Evolutionary conservation across 2,113 vertebrate species (phyloP), one percentile per base, ranked within the genome.

Genomic region (Eubucco bourcierii): DNA sequence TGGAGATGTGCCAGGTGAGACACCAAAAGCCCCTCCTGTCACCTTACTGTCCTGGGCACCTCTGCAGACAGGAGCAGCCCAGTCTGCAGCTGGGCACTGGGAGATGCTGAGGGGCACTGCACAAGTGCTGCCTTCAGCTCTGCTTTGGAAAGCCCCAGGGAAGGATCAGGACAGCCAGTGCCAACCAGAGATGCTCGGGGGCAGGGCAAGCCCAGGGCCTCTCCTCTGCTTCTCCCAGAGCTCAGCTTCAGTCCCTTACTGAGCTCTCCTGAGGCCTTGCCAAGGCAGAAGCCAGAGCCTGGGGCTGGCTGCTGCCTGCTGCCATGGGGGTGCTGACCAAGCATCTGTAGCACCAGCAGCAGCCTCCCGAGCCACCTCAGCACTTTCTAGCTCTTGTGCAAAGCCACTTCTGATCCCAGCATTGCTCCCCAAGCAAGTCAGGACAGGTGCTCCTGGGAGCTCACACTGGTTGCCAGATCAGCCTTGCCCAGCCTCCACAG

Each of bases 351-450:
- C 75, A 80, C 63, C 60, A 61, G 8, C 65, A 41, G 20, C 65
- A 31, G 9, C 2, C 68, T 55, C 50, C 63, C 44, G 28, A 84
- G 84, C 15, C 31, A 12, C 11, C 55, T 73, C 56, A 21, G 15
- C n/a, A 67, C 67, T 44, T 14, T 9, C 72, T 9, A 44, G 71
- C 50, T 53, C 4, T 5, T 37, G 56, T 82, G 61, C 68, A 85
- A 89, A 94, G 87, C 89, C 59, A 4, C 47, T 84, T 94, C 94
- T 93, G 91, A 91, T 90, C 90, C 95, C 95, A 96, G 95, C 94
- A 96, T 88, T 4, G 1, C 81, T 68, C 88, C 91, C 86, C 83
- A 68, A 93, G 50, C 81, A 76, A 93, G 88, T 87, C 90, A 87
- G 76, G 88, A 80, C 89, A 92, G 94, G 66, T 82, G 4, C 34